These are phyloP conservation scores for Iguana delicatissima DNA, from an alignment of 2,797 vertebrate genomes.

Conservation along the genomic window DNA sequence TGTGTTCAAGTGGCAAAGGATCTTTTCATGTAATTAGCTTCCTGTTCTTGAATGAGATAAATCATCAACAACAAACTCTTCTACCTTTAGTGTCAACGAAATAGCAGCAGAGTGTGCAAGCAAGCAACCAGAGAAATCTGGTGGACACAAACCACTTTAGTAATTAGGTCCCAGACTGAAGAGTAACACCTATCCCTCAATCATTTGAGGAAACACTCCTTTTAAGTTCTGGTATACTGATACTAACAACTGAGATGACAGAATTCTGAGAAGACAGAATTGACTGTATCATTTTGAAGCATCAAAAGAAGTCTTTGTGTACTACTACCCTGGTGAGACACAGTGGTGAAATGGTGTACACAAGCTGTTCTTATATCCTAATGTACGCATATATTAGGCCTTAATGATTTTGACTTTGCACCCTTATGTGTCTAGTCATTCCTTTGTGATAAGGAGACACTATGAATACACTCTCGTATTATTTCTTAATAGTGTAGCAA, in stretches of 20 bases:
- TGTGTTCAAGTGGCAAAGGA: not conserved
- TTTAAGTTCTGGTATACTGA: not conserved
- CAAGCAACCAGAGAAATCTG: not conserved
- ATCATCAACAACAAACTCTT: not conserved
- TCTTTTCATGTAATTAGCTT: not conserved
- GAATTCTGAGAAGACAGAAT: not conserved
- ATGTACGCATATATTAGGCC: not conserved
- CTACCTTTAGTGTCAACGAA: not conserved
- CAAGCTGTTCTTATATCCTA: not conserved
- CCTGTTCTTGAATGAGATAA: not conserved
- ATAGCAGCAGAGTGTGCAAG: not conserved
- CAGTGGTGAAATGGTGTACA: not conserved
- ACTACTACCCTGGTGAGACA: not conserved
- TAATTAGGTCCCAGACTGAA: not conserved
- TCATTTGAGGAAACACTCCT: not conserved
- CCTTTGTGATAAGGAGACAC: not conserved
- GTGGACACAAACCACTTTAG: not conserved
- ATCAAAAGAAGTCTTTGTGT: not conserved
- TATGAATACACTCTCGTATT: not conserved
- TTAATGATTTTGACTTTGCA: not conserved
- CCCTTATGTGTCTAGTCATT: not conserved
- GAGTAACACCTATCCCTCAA: not conserved
- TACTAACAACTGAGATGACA: not conserved
- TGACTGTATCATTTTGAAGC: not conserved
- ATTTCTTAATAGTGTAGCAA: not conserved